A percentile compares a stretch with the other conserved stretches of the same genome.
These are phyloP conservation scores for Synchiropus splendidus DNA, from an alignment of 2,113 vertebrate genomes.

Conservation along the genomic window DNA sequence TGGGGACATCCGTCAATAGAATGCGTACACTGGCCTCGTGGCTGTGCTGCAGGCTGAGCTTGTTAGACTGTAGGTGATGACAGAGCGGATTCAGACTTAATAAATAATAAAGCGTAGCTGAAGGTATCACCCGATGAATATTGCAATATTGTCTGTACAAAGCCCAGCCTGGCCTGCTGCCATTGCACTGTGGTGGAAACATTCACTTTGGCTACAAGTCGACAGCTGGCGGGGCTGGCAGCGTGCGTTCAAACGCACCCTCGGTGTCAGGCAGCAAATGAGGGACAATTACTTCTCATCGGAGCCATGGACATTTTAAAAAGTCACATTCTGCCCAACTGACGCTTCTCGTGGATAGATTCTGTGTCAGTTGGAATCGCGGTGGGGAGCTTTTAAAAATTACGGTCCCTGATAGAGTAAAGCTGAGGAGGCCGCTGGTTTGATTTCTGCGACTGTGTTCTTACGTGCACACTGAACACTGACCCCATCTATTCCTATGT, in stretches of 20 bases:
- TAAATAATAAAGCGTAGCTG: conserved; percentile 58
- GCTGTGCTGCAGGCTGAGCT: conserved; percentile 42
- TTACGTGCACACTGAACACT: no score
- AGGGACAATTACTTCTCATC: conserved; percentile 40
- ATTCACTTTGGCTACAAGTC: conserved; percentile 24
- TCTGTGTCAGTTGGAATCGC: conserved; percentile 34
- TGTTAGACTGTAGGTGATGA: conserved; percentile 50
- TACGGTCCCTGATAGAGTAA: conserved; percentile 46
- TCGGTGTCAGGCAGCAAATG: conserved; percentile 25
- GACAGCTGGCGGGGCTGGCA: conserved; percentile 42
- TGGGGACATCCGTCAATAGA: conserved; percentile 46
- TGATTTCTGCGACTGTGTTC: no score
- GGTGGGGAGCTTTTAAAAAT: conserved; percentile 28
- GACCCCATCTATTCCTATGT: no score
- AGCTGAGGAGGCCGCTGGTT: conserved; percentile 36
- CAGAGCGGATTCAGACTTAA: conserved; percentile 52
- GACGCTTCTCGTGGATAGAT: conserved; percentile 32
- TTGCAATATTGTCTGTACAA: conserved; percentile 30
- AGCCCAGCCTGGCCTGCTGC: conserved; percentile 20
- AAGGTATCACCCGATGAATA: conserved; percentile 58
- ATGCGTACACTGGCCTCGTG: conserved; percentile 29
- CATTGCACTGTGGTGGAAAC: conserved; percentile 26
- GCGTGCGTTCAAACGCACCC: conserved; percentile 34
- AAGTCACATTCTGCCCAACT: conserved; percentile 30
- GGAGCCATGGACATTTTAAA: conserved; percentile 28